Evolutionary conservation across 2,113 vertebrate genomes (phyloP).

Genomic region (Rafetus swinhoei): DNA sequence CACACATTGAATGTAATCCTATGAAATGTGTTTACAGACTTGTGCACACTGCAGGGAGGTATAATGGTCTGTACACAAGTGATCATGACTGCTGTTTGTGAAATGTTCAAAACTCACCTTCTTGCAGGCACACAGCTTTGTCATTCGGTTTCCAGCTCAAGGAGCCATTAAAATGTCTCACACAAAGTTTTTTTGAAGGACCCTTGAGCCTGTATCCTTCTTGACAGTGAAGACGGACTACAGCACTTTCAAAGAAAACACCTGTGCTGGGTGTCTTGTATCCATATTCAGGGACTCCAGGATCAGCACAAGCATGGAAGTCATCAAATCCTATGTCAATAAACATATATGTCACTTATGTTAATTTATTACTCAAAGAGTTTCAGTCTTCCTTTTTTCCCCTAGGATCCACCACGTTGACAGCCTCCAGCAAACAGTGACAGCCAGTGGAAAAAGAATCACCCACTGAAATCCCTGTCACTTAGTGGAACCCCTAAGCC

Average conservation of each 20-base stretch:
- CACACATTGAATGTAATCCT: background rate
- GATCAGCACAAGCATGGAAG: slow-evolving; percentile 81
- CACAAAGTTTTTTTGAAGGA: slow-evolving; percentile 83
- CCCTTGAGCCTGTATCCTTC: slow-evolving; percentile 87
- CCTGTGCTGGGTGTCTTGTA: slow-evolving; percentile 80
- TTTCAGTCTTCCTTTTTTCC: rapidly evolving
- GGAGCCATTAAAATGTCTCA: slow-evolving; percentile 82
- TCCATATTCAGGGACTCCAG: slow-evolving; percentile 84
- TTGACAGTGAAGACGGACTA: slow-evolving; percentile 84
- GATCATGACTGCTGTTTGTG: background rate
- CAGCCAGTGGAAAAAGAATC: background rate
- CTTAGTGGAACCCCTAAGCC: background rate
- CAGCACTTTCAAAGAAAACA: slow-evolving; percentile 83
- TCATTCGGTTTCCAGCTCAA: slow-evolving; percentile 86
- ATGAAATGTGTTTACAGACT: background rate
- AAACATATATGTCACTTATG: slow-evolving; percentile 35
- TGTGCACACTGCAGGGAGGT: background rate
- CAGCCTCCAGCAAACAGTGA: background rate
- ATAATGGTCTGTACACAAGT: background rate
- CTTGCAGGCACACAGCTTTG: slow-evolving; percentile 83
- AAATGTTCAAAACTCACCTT: slow-evolving; percentile 77
- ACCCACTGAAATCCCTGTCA: background rate
- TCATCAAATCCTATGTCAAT: slow-evolving; percentile 77
- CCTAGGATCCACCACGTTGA: background rate
- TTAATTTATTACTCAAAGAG: background rate